Conservation (phyloP, 1,140 invertebrate genomes). For the Nasonia giraulti region DNA sequence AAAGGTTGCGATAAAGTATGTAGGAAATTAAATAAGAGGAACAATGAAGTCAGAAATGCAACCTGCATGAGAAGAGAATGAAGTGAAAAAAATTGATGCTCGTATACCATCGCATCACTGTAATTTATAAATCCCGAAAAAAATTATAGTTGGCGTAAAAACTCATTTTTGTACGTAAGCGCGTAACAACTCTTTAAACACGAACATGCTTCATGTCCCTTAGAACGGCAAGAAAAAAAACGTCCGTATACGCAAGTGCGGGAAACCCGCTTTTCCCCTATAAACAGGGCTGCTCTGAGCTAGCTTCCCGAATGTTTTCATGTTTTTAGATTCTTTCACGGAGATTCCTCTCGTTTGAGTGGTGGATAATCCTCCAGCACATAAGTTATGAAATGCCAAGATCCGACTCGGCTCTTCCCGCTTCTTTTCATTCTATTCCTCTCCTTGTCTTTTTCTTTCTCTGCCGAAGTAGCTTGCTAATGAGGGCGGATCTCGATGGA, state of each 20-base stretch:
- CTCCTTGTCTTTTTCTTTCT: neutral
- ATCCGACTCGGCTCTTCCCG: neutral
- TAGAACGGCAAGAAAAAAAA: neutral
- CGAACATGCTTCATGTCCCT: too few relatives aligned
- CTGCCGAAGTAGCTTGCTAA: slow-evolving; percentile 23
- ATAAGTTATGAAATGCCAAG: slow-evolving; percentile 32
- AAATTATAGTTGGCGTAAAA: too few relatives aligned
- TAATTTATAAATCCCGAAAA: too few relatives aligned
- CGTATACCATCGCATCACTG: neutral
- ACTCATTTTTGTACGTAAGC: too few relatives aligned
- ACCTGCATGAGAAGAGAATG: neutral
- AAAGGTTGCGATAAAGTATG: neutral
- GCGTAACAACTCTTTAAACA: too few relatives aligned
- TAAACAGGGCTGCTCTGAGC: neutral
- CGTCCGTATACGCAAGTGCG: neutral
- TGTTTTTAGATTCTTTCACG: neutral
- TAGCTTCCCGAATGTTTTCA: neutral
- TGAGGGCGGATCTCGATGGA: slow-evolving; percentile 10
- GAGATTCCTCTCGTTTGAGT: neutral
- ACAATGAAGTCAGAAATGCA: neutral
- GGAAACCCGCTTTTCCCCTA: neutral
- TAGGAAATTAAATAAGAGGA: neutral
- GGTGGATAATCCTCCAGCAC: neutral
- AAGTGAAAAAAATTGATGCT: neutral
- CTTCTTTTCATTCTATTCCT: neutral